Evolutionary conservation across 2,888 invertebrate species (phyloP), one percentile per base, ranked within the genome.

Genomic region (Mesoligia furuncula): DNA sequence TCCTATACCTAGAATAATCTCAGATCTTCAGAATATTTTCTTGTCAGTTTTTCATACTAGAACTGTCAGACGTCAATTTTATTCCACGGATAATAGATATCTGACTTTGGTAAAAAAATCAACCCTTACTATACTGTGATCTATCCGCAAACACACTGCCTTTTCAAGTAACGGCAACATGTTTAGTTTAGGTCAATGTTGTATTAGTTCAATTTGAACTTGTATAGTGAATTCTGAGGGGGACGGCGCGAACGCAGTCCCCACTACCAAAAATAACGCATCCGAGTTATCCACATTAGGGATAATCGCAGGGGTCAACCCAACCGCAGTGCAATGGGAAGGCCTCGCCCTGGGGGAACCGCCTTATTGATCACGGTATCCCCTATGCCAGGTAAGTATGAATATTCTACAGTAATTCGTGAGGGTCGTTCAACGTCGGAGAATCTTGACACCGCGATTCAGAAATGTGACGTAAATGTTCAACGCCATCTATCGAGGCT

Each of bases 301-400:
- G 82, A 81, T 81, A 80, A 80, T 81, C 79, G 79, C 79, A 79
- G 54, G 79, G 79, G 79, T 79, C 79, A 79, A 81, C 80, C 83
- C n/a, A 24, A 31, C 83, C 80, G 80, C 83, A 83, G 83, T 80
- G 80, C 80, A 80, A 80, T 80, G 80, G 80, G 17, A 54, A 70
- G 77, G 83, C 70, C 83, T 80, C 80, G 83, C 83, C 83, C 83
- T 80, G 80, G 84, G 84, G 81, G 84, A 81, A 83, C 84, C 84
- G 71, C 84, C 84, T 61, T n/a, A 7, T 0, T 84, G 81, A 81
- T 84, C 81, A 81, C 81, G 81, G 81, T 81, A 9, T 83, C 81
- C 84, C 81, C 81, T 81, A 84, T 84, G 81, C 81, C 81, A 81
- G 81, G 81, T 81, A 81, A 81, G 81, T 81, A 81, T 81, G 81